Base-by-base conservation (phyloP, 2,888 invertebrate genomes). In the Odontocolon sp. region DNA sequence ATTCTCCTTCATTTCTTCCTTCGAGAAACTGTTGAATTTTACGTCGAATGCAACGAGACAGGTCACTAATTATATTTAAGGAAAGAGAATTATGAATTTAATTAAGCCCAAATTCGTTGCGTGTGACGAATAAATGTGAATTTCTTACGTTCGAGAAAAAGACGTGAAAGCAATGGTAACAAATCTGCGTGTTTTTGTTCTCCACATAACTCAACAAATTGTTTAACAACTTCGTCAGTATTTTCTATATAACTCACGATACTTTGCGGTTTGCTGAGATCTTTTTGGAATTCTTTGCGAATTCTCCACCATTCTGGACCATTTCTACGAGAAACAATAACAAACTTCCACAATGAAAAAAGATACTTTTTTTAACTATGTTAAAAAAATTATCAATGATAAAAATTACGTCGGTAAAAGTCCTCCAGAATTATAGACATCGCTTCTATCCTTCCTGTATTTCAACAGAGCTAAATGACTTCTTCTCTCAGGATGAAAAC, bases 291-390 rank as follows among this genome's bases (percentile, higher is more conserved):
- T 71, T 94, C 93, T 81, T 94, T 95, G 14, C 97, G 92, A 1
- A 97, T 90, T 77, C 93, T 92, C 93, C 94, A 94, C 98, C 97
- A 97, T 67, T 96, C 95, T 1, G 92, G 88, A 0, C 97, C 97
- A 89, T 97, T 97, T 40, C 96, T 23, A 3, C 40, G 9, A 26
- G 11, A 16, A 66, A 42, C 9, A 14, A 31, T 11, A 68, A 31
- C 9, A 40, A 16, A 47, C 23, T 18, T 2, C 8, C 0, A 26
- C 4, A 21, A 36, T 6, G 1, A 11, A 9, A 0, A n/a, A 23
- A 47, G 0, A 0, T 47, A 57, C 56, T 50, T 11, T 16, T 23
- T 14, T 45, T 16, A 0, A 33, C 16, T 11, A 1, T 5, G 18
- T 11, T 0, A 31, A 21, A 2, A 45, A 9, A 11, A 57, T 33